Evolutionary conservation across 2,888 invertebrate species (phyloP).

Genomic region (Pyrocoelia pectoralis): DNA sequence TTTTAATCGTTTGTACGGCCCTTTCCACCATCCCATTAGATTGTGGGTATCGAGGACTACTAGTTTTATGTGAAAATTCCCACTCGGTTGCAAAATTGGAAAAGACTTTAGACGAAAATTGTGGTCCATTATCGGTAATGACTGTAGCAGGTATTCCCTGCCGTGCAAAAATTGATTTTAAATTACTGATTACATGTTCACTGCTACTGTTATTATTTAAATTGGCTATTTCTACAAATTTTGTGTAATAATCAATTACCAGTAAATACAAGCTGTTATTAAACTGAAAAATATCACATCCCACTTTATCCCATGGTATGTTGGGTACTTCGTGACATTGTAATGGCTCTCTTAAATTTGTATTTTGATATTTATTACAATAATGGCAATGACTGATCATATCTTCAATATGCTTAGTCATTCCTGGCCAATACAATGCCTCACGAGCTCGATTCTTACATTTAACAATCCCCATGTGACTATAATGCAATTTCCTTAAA

Average conservation of each 20-base stretch:
- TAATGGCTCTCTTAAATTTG: no score
- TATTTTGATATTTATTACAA: no score
- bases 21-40: slow-evolving; percentile 8
- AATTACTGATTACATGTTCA: neutral
- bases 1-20: slow-evolving; percentile 3
- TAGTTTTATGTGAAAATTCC: no score
- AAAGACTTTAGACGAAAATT: slow-evolving; percentile 4
- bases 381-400: neutral
- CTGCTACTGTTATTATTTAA: neutral
- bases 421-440: neutral
- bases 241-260: neutral
- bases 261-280: no score
- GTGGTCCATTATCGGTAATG: no score
- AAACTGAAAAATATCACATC: no score
- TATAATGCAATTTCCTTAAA: no score
- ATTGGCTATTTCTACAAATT: neutral
- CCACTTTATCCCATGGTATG: neutral
- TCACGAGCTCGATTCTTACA: neutral
- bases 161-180: slow-evolving; percentile 6
- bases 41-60: neutral
- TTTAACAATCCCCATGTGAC: no score
- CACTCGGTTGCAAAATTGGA: neutral
- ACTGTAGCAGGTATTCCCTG: neutral
- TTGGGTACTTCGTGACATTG: neutral
- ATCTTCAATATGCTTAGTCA: no score